Base-by-base conservation (phyloP, 2,113 vertebrate genomes). In the Melanotaenia duboulayi region DNA sequence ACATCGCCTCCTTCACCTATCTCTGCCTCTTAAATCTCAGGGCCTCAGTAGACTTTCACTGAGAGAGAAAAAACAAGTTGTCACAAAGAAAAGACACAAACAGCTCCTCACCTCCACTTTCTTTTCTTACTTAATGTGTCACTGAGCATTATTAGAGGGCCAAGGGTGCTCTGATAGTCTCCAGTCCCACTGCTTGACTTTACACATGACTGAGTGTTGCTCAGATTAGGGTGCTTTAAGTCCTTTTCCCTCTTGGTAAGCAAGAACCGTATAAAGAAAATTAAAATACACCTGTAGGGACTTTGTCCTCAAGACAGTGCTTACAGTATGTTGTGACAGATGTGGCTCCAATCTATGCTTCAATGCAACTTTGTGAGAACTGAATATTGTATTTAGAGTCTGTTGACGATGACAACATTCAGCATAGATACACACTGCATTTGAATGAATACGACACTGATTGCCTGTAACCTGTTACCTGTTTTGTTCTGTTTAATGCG, bases 1-100 rank as follows among this genome's bases (percentile, higher is more conserved):
- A 23, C 19, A 6, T 70, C 60, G 5, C 59, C 76, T 81, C 71
- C 57, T 39, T 11, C 76, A 70, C 80, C 78, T 76, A 70, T 82
- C 78, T 90, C 86, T 86, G 86, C 91, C 90, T 92, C 86, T 81
- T 83, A 83, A 91, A 92, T 89, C 93, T 94, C 93, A 94, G 92
- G 93, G 90, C 90, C 90, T 92, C 85, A 37, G 82, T 40, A 81
- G 81, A 90, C 85, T 87, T 84, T 82, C 55, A 49, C 77, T 71
- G 77, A 85, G 80, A 80, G 76, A 78, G 68, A 81, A 63, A 62
- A 57, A 80, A 61, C 1, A 62, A 78, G 51, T 69, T 65, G 80
- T 73, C 66, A 37, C 49, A 71, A 12, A 78, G 62, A 57, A 28
- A 54, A 71, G 16, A 78, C 65, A 57, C 52, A 74, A 55, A 80